Evolutionary conservation across 1,140 invertebrate species (phyloP).

Genomic region (Drosophila carrolli): DNA sequence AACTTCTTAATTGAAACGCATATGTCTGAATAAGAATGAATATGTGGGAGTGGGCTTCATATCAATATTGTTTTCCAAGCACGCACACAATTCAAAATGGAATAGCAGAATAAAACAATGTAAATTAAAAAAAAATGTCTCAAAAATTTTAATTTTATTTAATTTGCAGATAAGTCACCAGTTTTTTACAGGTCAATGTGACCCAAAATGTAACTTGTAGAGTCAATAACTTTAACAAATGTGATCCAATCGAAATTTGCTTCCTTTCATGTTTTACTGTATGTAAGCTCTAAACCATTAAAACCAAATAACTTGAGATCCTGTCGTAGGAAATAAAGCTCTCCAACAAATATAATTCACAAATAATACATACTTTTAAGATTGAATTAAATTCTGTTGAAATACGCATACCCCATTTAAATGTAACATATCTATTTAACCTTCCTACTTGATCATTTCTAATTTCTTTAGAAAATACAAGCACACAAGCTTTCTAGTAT

Average conservation of each 20-base stretch:
- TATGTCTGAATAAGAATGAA: background rate
- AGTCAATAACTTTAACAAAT: no score
- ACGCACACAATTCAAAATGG: background rate
- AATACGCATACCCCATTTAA: background rate
- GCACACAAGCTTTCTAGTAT: constrained; percentile 2
- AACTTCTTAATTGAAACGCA: constrained; percentile 37
- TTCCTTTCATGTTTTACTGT: no score
- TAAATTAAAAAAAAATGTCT: background rate
- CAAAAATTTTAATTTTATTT: no score
- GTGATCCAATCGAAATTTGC: no score
- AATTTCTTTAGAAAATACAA: constrained; percentile 53
- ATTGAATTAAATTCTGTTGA: background rate
- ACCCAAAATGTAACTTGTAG: no score
- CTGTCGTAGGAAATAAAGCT: no score
- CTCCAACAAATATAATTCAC: background rate
- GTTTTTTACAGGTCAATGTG: no score
- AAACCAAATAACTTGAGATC: no score
- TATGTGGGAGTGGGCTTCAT: background rate
- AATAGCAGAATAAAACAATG: background rate
- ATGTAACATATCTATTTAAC: constrained; percentile 9
- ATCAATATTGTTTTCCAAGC: constrained; percentile 1
- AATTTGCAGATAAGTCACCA: no score
- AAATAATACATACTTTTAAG: background rate
- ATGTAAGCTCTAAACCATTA: no score
- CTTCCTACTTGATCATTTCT: constrained; percentile 25